Evolutionary conservation across 2,113 vertebrate genomes (phyloP).

Genomic region (Alethe castanea): DNA sequence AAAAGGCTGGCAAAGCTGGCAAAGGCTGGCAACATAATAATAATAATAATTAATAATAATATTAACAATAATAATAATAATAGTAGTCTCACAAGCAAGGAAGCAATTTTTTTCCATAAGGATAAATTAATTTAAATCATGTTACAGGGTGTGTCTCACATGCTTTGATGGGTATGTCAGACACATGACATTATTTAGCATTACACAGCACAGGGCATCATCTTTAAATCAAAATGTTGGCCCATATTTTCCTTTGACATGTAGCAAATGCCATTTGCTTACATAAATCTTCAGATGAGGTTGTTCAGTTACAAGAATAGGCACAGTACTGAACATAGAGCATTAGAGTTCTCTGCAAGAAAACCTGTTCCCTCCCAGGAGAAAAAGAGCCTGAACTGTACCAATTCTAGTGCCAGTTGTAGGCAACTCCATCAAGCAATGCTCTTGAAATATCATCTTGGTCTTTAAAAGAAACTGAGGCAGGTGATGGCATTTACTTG

Average conservation of each 20-base stretch:
- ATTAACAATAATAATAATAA: not conserved
- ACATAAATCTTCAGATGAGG: not conserved
- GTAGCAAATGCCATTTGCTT: constrained; percentile 40
- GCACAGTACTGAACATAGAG: not conserved
- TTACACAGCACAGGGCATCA: constrained; percentile 47
- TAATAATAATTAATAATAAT: not conserved
- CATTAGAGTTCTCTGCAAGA: not conserved
- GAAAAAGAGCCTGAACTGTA: not conserved
- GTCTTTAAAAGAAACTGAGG: not conserved
- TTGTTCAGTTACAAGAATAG: constrained; percentile 1
- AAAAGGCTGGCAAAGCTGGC: not conserved
- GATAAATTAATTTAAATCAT: constrained; percentile 46
- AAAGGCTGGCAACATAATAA: no score
- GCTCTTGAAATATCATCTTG: not conserved
- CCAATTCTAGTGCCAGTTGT: not conserved
- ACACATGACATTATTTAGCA: constrained; percentile 60
- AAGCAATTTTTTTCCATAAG: not conserved
- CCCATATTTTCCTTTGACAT: constrained; percentile 14
- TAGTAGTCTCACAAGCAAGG: not conserved
- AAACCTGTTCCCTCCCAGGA: not conserved
- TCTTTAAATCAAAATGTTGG: constrained; percentile 46
- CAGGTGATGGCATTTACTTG: not conserved
- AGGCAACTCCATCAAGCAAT: not conserved
- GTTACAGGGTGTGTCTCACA: constrained; percentile 31
- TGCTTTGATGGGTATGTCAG: constrained; percentile 47